Base-by-base conservation (phyloP, 2,888 invertebrate species). In the Belgica antarctica region DNA sequence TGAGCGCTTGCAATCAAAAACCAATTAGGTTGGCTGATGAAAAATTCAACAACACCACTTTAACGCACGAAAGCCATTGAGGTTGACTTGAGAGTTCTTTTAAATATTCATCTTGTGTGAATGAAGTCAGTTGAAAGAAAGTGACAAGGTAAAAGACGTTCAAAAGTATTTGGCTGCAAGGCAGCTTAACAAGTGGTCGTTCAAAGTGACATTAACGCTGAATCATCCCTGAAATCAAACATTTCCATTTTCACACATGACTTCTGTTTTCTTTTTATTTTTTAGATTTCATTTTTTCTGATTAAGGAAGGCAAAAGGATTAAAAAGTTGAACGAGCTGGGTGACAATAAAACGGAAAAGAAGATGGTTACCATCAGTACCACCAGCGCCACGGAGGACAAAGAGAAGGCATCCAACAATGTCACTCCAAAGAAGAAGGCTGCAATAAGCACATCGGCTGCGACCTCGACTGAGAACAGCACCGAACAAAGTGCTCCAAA, bases 401-500 rank as follows among this genome's bases (percentile, higher is more conserved):
- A 68, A 15, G 27, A 24, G 34, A 52, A 47, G 22, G 4, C 25
- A n/a, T 17, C 46, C 27, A 68, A 68, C 47, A 57, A 57, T 57
- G 34, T 68, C 8, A 68, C 68, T 52, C 68, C 68, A 57, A 68
- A 68, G 52, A 68, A 68, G 57, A 72, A 73, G 72, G 71, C 73
- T 71, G 74, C 73, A 71, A 52, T 27, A 69, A 71, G 66, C 65
- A 72, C 62, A 71, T 71, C 62, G 2, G 4, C 24, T n/a, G 2
- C 62, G 17, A 71, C 74, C 75, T 70, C 71, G 65, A 70, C 72
- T 70, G 79, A 79, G 72, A 91, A 91, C 76, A 92, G 93, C 79
- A 70, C 72, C 71, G 79, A 79, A 72, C 91, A 92, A 76, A 92
- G 93, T 78, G 89, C 92, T 0, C 94, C 94, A 10, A 94, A 94